A percentile compares a stretch with the other conserved stretches of the same genome.
These are phyloP conservation scores for Python bivittatus DNA, from an alignment of 2,113 vertebrate genomes.

Conservation along the genomic window DNA sequence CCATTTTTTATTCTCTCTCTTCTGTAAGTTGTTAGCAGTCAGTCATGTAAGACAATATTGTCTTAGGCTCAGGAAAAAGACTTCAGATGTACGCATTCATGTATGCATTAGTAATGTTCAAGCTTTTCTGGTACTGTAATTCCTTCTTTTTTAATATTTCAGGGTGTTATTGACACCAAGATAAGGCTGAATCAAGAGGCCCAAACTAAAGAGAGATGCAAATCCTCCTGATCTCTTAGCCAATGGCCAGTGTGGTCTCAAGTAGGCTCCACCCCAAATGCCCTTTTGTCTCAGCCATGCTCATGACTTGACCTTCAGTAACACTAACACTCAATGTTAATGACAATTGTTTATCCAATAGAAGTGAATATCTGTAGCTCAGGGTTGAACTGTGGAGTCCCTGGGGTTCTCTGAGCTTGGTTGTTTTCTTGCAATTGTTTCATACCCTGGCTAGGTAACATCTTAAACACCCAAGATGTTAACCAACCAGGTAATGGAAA, in stretches of 20 bases:
- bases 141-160: neutral
- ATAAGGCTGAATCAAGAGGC: neutral
- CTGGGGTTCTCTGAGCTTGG: too few relatives aligned
- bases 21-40: neutral
- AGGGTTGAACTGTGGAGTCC: too few relatives aligned
- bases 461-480: too few relatives aligned
- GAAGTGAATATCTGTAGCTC: too few relatives aligned
- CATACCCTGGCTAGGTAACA: too few relatives aligned
- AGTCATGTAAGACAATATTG: neutral
- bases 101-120: neutral
- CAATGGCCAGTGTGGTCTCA: neutral
- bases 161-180: neutral
- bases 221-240: neutral
- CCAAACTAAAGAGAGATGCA: neutral
- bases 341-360: too few relatives aligned
- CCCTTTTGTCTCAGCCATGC: neutral
- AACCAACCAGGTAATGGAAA: too few relatives aligned
- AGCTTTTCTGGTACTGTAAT: neutral
- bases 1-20: neutral
- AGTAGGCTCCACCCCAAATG: neutral
- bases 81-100: neutral
- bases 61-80: neutral
- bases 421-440: too few relatives aligned
- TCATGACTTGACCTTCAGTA: neutral
- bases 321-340: neutral